phyloP scores from a whole-genome alignment of 2,113 vertebrate genomes.

The Pangasianodon gigas region DNA sequence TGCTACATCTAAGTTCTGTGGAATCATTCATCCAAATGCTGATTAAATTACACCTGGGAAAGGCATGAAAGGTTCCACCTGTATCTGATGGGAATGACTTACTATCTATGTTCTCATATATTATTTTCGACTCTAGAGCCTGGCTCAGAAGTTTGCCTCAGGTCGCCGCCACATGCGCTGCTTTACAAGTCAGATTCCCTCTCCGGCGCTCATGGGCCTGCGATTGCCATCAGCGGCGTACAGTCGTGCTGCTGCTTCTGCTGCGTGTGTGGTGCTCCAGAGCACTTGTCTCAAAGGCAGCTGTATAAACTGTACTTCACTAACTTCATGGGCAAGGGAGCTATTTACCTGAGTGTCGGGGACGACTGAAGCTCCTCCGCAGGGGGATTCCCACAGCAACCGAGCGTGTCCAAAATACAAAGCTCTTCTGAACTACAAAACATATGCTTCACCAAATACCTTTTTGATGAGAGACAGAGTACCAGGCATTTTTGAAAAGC shows the following conservation, averaged over 20 bases:
- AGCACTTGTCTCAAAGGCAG: conserved; percentile 50
- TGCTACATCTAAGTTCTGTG: background rate
- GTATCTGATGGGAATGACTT: conserved; percentile 43
- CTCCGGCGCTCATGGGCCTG: conserved; percentile 45
- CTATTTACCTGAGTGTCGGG: conserved; percentile 60
- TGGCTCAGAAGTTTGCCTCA: conserved; percentile 20
- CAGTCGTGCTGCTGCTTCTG: conserved; percentile 41
- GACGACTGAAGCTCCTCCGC: conserved; percentile 31
- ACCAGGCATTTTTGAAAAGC: conserved; percentile 4
- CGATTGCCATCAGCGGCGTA: conserved; percentile 54
- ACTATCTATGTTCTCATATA: conserved; percentile 31
- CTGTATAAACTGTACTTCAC: conserved; percentile 63
- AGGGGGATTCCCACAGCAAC: conserved; percentile 36
- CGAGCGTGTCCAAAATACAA: conserved; percentile 24
- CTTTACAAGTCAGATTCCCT: conserved; percentile 42
- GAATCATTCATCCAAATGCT: conserved; percentile 35
- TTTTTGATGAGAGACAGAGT: conserved; percentile 21
- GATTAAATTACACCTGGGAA: conserved; percentile 43
- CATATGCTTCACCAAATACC: conserved; percentile 34
- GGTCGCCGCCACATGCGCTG: conserved; percentile 31
- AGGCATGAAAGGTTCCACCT: conserved; percentile 42
- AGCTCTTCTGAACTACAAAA: conserved; percentile 40
- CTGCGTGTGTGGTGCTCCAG: conserved; percentile 57
- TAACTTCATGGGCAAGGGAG: conserved; percentile 56
- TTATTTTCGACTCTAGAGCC: conserved; percentile 15